Evolutionary conservation across 1,140 invertebrate genomes (phyloP), one percentile per base, ranked within the genome.

Genomic region (Leucophenga varia): DNA sequence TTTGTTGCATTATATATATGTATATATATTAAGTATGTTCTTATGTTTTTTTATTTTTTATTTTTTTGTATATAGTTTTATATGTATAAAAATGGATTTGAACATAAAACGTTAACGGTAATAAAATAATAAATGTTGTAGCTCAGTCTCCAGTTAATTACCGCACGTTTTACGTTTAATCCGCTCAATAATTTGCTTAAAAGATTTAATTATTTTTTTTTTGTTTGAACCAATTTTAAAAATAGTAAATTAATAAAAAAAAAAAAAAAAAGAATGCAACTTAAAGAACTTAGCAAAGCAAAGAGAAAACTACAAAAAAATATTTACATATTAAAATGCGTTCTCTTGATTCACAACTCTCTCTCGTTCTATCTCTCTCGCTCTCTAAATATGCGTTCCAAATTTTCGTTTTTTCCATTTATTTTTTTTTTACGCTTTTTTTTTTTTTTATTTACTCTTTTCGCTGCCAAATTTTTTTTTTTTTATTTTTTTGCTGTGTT

Each of bases 121-220:
- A 70, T 57, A 67, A 70, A 70, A 70, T 39, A n/a, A n/a, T 65
- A 61, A 65, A 70, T 63, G 61, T 71, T 70, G 65, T 70, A 70
- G 65, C 67, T 70, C 65, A 70, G 65, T 70, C 65, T 70, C 65
- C 65, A 70, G 61, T 67, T 61, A 63, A 70, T 70, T 70, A 63
- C 56, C 61, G 65, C 52, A 38, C 57, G 42, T 49, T 61, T 61
- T 57, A 64, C 7, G 12, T 8, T 8, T 8, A 30, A 30, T 30
- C 7, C 7, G 12, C 7, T 8, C n/a, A 30, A 30, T 8, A 30
- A 30, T 30, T 30, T 30, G 12, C 25, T 8, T 8, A 30, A 7
- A 30, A 30, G 12, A 30, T 30, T 30, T 30, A 30, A 8, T 30
- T 30, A n/a, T 8, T 30, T 30, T 30, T 30, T 7, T 30, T 30